A percentile compares a stretch with the other conserved stretches of the same genome.
Evolutionary conservation across 2,113 vertebrate genomes (phyloP).

Genomic region (Meleagris gallopavo): DNA sequence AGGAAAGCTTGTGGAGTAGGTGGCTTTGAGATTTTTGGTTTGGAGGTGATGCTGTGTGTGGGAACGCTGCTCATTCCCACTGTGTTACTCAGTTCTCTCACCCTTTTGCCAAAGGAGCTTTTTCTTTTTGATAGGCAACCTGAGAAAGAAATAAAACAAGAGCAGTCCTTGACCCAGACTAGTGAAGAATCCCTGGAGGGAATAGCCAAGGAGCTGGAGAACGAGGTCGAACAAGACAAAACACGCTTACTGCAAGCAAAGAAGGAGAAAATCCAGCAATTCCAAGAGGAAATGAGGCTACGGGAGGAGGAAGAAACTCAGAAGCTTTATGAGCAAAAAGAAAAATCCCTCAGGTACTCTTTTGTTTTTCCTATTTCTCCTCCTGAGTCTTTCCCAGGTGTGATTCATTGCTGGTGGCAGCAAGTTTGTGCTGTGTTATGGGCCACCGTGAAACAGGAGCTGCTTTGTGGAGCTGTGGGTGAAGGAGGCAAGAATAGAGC

Average conservation of each 20-base stretch:
- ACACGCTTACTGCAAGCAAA: slow-evolving; percentile 30
- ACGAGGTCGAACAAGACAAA: slow-evolving; percentile 48
- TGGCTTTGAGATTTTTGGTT: not conserved
- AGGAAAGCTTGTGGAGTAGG: not conserved
- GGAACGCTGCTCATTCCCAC: not conserved
- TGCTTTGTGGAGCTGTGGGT: not conserved
- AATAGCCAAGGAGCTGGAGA: slow-evolving; percentile 11
- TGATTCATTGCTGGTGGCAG: not conserved
- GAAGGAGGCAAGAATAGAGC: not conserved
- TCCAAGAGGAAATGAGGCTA: slow-evolving; percentile 64
- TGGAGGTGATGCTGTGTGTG: not conserved
- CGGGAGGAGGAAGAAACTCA: slow-evolving; percentile 77
- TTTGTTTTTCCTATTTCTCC: not conserved
- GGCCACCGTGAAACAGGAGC: not conserved
- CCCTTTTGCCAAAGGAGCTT: not conserved
- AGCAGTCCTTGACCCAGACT: not conserved
- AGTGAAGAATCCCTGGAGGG: not conserved
- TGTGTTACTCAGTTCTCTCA: rapidly evolving
- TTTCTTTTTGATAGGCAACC: slow-evolving; percentile 34
- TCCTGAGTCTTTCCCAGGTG: not conserved
- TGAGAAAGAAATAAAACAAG: not conserved
- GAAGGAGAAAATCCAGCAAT: slow-evolving; percentile 55
- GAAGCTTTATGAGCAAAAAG: slow-evolving; percentile 77
- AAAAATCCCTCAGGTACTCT: slow-evolving; percentile 82
- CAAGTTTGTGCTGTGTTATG: not conserved